These are phyloP conservation scores for Pterocles orientalis DNA, from an alignment of 2,113 vertebrate genomes.

Conservation along the genomic window DNA sequence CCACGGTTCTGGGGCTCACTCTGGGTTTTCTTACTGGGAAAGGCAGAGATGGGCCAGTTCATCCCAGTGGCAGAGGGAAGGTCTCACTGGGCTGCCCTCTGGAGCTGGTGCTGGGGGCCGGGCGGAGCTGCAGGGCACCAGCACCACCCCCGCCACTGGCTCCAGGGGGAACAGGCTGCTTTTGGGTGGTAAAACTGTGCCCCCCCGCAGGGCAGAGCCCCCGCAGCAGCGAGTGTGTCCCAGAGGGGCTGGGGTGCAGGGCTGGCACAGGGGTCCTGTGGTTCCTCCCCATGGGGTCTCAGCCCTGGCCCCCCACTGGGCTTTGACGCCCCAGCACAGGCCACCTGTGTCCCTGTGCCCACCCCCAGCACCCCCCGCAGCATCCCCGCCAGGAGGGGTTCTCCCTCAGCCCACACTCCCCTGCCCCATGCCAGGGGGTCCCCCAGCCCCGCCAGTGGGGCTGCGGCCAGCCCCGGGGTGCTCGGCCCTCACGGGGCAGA, in stretches of 20 bases:
- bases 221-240: neutral
- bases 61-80: neutral
- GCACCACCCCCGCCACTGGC: rapidly evolving
- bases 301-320: too few relatives aligned
- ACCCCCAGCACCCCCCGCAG: neutral
- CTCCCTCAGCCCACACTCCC: rapidly evolving
- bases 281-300: neutral
- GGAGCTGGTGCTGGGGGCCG: rapidly evolving
- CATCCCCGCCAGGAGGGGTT: rapidly evolving
- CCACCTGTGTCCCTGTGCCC: rapidly evolving
- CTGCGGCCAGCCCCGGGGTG: neutral
- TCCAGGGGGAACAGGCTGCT: neutral
- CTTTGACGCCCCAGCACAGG: neutral
- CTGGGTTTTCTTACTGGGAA: neutral
- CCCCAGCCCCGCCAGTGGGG: neutral
- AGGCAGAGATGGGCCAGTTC: neutral
- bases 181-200: neutral
- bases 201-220: neutral
- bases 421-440: rapidly evolving
- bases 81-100: neutral
- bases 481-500: rapidly evolving
- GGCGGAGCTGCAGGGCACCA: rapidly evolving
- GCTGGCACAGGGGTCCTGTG: neutral
- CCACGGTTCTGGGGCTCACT: rapidly evolving
- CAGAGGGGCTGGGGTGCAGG: rapidly evolving